phyloP scores from a whole-genome alignment of 2,113 vertebrate species.

The Dipodomys spectabilis region DNA sequence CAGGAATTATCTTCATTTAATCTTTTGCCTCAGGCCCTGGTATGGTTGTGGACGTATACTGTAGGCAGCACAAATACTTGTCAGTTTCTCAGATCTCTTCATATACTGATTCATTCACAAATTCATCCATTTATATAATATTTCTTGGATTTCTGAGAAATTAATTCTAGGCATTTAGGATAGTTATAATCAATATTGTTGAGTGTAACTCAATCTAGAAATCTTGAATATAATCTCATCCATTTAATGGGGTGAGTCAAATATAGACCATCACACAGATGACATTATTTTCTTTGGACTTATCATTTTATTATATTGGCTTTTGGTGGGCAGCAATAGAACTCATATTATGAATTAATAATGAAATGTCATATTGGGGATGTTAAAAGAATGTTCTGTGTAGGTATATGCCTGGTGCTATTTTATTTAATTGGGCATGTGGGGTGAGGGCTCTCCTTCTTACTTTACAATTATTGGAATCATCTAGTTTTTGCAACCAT shows the following conservation, averaged over 20 bases:
- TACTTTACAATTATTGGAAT: neutral
- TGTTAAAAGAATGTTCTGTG: neutral
- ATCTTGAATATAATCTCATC: neutral
- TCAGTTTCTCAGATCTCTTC: neutral
- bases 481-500: neutral
- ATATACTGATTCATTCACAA: neutral
- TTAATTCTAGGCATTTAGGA: neutral
- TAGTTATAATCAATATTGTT: neutral
- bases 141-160: neutral
- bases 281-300: neutral
- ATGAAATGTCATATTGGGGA: neutral
- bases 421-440: neutral
- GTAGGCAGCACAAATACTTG: neutral
- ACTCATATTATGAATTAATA: neutral
- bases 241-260: neutral
- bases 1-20: neutral
- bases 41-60: neutral
- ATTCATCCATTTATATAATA: constrained; percentile 1
- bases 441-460: neutral
- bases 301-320: constrained; percentile 34
- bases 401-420: neutral
- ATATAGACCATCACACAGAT: neutral
- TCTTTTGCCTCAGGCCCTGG: neutral
- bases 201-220: neutral
- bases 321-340: neutral